Percentiles rank a stretch among this genome's conserved stretches.
Conservation (phyloP, 2,888 invertebrate species). For the Kuschelorhynchus macadamiae region DNA sequence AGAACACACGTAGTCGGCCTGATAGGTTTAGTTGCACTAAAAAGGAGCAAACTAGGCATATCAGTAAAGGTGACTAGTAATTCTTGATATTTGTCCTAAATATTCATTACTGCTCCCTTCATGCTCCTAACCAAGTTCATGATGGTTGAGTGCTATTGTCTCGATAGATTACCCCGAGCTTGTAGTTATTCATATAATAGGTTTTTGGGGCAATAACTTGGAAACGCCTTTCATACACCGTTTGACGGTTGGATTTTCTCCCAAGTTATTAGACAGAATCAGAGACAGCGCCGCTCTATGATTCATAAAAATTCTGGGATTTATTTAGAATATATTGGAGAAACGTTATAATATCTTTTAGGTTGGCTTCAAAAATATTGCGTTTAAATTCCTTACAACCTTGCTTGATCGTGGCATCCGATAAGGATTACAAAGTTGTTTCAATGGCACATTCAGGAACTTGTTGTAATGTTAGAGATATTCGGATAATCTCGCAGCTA, state of each 20-base stretch:
- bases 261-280: constrained; percentile 46
- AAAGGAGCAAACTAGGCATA: no score
- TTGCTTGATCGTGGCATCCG: constrained; percentile 52
- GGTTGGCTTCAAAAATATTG: constrained; percentile 8
- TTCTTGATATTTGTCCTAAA: no score
- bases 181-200: no score
- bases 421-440: constrained; percentile 49
- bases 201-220: constrained; percentile 48
- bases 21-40: no score
- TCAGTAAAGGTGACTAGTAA: no score
- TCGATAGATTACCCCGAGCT: no score
- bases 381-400: constrained; percentile 47
- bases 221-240: constrained; percentile 55
- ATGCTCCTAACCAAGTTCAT: no score
- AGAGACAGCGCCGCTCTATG: constrained; percentile 56
- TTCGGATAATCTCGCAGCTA: constrained; percentile 36
- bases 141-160: no score
- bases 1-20: no score
- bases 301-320: constrained; percentile 33
- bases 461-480: constrained; percentile 19
- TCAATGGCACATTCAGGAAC: constrained; percentile 45
- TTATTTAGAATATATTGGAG: constrained; percentile 36
- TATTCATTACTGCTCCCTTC: no score
- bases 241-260: constrained; percentile 47
- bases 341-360: constrained; percentile 37